Conservation (phyloP, 2,888 invertebrate species). For the Heteromurus nitidus region DNA sequence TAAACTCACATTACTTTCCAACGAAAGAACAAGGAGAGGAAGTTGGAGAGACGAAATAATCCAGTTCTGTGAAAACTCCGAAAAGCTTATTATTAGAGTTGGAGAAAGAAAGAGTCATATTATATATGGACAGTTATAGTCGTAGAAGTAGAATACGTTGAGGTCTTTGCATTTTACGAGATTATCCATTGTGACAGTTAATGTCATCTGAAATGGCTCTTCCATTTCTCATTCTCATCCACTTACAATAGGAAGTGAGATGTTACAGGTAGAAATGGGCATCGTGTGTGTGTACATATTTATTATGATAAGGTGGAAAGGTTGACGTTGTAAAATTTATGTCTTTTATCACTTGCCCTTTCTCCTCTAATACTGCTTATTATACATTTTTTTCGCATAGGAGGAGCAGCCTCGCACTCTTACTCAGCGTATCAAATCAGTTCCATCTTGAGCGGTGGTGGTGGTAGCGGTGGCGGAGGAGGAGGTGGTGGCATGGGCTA, state of each 20-base stretch:
- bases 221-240: slow-evolving; percentile 42
- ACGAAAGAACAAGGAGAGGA: too few relatives aligned
- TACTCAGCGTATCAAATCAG: slow-evolving; percentile 59
- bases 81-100: too few relatives aligned
- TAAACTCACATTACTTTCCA: neutral
- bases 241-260: slow-evolving; percentile 15
- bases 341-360: neutral
- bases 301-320: too few relatives aligned
- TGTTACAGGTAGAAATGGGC: too few relatives aligned
- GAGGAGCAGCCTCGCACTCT: slow-evolving; percentile 36
- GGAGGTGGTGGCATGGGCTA: neutral
- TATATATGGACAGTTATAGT: too few relatives aligned
- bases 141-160: too few relatives aligned
- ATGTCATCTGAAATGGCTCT: slow-evolving; percentile 44
- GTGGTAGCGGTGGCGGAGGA: neutral
- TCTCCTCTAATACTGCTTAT: neutral
- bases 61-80: too few relatives aligned
- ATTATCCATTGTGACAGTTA: slow-evolving; percentile 52
- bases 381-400: too few relatives aligned
- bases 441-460: slow-evolving; percentile 42
- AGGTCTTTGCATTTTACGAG: slow-evolving; percentile 44
- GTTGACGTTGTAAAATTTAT: neutral
- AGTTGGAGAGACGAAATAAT: too few relatives aligned
- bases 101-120: too few relatives aligned
- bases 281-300: too few relatives aligned